Percentiles rank a stretch among this genome's conserved stretches.
phyloP scores from a whole-genome alignment of 2,113 vertebrate species.

The Cyphomyrus discorhynchus region DNA sequence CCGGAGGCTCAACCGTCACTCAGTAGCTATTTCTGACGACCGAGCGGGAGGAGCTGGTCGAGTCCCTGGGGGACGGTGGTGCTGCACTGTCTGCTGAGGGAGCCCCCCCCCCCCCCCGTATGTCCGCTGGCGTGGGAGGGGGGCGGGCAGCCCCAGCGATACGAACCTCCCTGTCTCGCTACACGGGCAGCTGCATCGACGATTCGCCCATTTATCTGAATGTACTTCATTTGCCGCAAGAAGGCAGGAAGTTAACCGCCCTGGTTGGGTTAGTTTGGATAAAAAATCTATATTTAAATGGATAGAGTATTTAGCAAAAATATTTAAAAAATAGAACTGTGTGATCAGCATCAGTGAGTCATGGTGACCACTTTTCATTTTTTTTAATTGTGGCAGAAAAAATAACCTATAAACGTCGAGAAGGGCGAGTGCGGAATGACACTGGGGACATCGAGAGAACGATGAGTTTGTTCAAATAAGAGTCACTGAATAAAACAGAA shows the following conservation, averaged over 20 bases:
- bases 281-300: conserved; percentile 36
- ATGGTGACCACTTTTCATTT: not conserved
- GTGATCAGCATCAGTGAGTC: not conserved
- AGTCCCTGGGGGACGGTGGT: not conserved
- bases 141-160: not conserved
- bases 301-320: conserved; percentile 31
- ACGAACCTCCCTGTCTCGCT: not conserved
- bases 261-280: conserved; percentile 43
- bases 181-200: not conserved
- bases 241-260: conserved; percentile 42
- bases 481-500: not conserved
- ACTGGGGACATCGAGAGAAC: conserved; percentile 20
- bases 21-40: conserved; percentile 37
- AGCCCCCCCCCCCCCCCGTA: not conserved
- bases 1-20: conserved; percentile 41
- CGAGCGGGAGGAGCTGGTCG: conserved; percentile 4
- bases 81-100: not conserved
- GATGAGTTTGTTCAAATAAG: conserved; percentile 31
- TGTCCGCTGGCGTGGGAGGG: not conserved
- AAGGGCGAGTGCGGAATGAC: conserved; percentile 21
- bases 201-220: not conserved
- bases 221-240: conserved; percentile 24
- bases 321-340: not conserved
- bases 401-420: not conserved
- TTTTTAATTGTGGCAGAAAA: not conserved